Base-by-base conservation (phyloP, 2,113 vertebrate species). In the Gambusia holbrooki region DNA sequence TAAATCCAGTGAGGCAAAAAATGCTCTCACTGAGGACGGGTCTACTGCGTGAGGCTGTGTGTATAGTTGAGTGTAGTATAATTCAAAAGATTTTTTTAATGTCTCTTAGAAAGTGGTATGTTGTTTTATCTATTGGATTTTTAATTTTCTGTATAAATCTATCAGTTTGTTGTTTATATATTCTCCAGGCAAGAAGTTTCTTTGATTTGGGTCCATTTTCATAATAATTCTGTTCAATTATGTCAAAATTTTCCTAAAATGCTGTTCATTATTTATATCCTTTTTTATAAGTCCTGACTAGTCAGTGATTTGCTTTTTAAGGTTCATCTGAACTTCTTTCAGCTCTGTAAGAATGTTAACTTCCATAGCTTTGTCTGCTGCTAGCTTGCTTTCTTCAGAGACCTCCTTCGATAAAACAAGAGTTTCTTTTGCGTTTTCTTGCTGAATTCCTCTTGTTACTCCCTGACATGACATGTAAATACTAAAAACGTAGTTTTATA, bases 1-100 rank as follows among this genome's bases (percentile, higher is more conserved):
- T 22, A 58, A n/a, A n/a, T 58, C 54, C 54, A 58, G 1, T 0
- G 54, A 58, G 54, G 54, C 25, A 58, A 58, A 3, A 58, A 58
- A 45, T 15, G 42, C 15, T 14, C 42, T 45, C 42, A 45, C 42
- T 3, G 42, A 45, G 22, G n/a, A 33, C 22, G 8, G 19, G 10
- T 72, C 58, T 17, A 15, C 27, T 27, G 0, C 19, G 3, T 25
- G 42, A 3, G 19, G 62, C 22, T 73, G 12, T 3, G 37, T 2
- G 17, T 33, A 73, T 22, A 63, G 4, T 14, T 45, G 2, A 17
- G 14, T 73, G 11, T 63, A 63, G 29, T 7, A 33, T 33, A 33
- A 33, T 33, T 33, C 32, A 33, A 33, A 33, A 7, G 32, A 33
- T 33, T 33, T 58, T 58, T 27, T 9, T 32, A 7, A 70, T 70